Evolutionary conservation across 2,888 invertebrate genomes (phyloP).

Genomic region (Holacanthella duospinosa): DNA sequence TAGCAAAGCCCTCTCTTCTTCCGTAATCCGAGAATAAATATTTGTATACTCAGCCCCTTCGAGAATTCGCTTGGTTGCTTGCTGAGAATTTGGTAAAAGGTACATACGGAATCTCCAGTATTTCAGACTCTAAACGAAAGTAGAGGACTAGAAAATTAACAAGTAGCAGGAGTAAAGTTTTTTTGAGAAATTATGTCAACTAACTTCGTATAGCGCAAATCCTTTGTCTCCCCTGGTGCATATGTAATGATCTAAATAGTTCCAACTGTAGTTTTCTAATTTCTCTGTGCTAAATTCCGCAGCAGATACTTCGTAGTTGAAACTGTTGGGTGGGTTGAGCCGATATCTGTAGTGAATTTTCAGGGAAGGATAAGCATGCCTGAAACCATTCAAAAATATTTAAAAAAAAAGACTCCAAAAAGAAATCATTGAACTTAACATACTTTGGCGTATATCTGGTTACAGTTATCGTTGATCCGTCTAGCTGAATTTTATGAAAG

Average conservation of each 20-base stretch:
- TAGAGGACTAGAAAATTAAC: neutral
- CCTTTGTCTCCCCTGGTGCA: slow-evolving; percentile 89
- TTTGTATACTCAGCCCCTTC: slow-evolving; percentile 67
- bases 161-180: too few relatives aligned
- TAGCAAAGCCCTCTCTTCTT: slow-evolving; percentile 52
- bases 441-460: slow-evolving; percentile 88
- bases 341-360: slow-evolving; percentile 84
- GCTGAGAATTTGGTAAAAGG: slow-evolving; percentile 68
- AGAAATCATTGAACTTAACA: slow-evolving; percentile 16
- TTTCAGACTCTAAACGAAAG: slow-evolving; percentile 66
- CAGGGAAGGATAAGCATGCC: slow-evolving; percentile 87
- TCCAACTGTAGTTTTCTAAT: slow-evolving; percentile 93
- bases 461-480: slow-evolving; percentile 81
- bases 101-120: slow-evolving; percentile 88
- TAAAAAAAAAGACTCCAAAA: neutral
- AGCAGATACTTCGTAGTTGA: slow-evolving; percentile 86
- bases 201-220: slow-evolving; percentile 73
- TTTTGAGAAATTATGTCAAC: slow-evolving; percentile 5
- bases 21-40: slow-evolving; percentile 61
- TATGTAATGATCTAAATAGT: slow-evolving; percentile 92
- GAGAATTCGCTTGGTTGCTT: slow-evolving; percentile 61
- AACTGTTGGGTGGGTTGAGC: slow-evolving; percentile 83
- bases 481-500: slow-evolving; percentile 80
- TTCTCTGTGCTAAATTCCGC: slow-evolving; percentile 90
- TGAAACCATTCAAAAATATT: slow-evolving; percentile 46